Conservation (phyloP, 2,113 vertebrate species). For the Pluvianellus socialis region DNA sequence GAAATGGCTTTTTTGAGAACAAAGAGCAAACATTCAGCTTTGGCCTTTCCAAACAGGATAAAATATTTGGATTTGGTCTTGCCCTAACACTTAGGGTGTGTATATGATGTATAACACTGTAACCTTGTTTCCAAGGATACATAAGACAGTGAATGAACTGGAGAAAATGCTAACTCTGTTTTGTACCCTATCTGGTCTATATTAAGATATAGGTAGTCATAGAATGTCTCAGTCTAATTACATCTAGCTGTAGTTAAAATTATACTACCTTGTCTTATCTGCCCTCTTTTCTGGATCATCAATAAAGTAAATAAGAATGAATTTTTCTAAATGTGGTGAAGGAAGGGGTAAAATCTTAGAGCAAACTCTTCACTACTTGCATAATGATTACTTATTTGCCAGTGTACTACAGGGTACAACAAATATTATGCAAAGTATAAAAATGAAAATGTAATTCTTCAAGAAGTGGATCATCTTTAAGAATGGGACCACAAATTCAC, state of each 20-base stretch:
- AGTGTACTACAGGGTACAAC: neutral
- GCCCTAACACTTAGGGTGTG: neutral
- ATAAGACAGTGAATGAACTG: neutral
- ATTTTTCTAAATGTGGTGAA: neutral
- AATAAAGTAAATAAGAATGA: neutral
- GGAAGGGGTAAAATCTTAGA: neutral
- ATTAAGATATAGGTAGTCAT: neutral
- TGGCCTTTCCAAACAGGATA: neutral
- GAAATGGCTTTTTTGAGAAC: neutral
- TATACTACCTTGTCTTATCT: neutral
- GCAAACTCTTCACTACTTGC: neutral
- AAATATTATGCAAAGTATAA: neutral
- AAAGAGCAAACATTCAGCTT: neutral
- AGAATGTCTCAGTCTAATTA: neutral
- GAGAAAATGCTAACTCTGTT: fast-evolving
- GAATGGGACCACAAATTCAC: neutral
- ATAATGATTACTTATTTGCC: neutral
- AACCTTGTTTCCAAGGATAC: neutral
- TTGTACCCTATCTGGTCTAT: neutral
- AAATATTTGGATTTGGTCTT: neutral
- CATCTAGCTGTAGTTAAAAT: neutral
- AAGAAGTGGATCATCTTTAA: neutral
- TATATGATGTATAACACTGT: neutral
- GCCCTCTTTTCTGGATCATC: neutral
- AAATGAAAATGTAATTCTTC: neutral